phyloP scores from a whole-genome alignment of 2,113 vertebrate species.

The Cnemophilus loriae region DNA sequence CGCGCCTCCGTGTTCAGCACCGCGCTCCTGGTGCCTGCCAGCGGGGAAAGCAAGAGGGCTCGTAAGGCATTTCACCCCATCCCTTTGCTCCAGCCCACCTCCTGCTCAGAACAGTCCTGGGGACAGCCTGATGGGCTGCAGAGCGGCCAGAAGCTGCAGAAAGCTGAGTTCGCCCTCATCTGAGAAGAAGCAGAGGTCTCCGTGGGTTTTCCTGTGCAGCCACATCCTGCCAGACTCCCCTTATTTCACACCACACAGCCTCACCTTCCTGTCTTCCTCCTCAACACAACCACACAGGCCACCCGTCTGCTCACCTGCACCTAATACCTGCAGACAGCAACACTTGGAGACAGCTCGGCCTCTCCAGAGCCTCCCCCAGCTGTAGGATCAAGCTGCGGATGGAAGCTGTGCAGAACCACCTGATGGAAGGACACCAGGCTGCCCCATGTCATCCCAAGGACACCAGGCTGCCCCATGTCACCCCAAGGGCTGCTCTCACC shows the following conservation, averaged over 20 bases:
- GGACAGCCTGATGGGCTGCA: background rate
- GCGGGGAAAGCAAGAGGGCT: background rate
- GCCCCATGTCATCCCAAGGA: background rate
- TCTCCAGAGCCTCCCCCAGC: background rate
- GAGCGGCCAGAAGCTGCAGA: background rate
- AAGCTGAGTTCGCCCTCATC: accelerated
- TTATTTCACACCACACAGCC: background rate
- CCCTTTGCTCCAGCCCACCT: background rate
- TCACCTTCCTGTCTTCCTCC: background rate
- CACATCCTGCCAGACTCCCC: background rate
- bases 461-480: background rate
- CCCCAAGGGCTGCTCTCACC: background rate
- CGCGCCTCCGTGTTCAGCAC: conserved; percentile 96
- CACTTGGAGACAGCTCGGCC: background rate
- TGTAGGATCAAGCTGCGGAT: background rate
- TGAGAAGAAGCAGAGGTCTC: background rate
- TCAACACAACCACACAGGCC: background rate
- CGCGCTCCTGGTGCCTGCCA: conserved; percentile 87
- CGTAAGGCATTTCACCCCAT: accelerated
- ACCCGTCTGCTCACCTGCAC: background rate
- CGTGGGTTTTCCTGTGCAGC: background rate
- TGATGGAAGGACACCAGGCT: background rate
- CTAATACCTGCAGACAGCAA: background rate
- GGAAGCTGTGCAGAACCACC: background rate
- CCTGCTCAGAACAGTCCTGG: background rate